Conservation (phyloP, 2,797 vertebrate genomes). For the Hydrocynus forskahlii region DNA sequence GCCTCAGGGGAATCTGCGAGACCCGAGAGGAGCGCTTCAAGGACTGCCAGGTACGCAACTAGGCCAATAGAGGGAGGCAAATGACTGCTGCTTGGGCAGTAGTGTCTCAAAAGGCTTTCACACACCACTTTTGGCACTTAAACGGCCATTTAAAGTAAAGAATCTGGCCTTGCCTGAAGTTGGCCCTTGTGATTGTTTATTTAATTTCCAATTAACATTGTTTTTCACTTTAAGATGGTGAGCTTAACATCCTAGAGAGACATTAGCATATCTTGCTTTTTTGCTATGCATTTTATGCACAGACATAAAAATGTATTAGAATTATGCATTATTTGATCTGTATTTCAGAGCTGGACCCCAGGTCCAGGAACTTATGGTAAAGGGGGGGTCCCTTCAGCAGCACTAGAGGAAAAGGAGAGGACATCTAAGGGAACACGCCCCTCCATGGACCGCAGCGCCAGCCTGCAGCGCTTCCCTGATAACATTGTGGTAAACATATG, state of each 20-base stretch:
- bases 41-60: constrained; percentile 39
- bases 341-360: constrained; percentile 69
- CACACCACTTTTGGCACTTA: not conserved
- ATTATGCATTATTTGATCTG: not conserved
- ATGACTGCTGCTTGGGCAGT: not conserved
- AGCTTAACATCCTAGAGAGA: no score
- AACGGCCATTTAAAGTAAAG: not conserved
- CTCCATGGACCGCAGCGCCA: constrained; percentile 63
- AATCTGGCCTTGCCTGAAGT: not conserved
- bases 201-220: not conserved
- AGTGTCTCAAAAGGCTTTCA: not conserved
- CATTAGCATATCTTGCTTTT: no score
- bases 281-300: no score
- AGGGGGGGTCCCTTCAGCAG: constrained; percentile 67
- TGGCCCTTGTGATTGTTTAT: not conserved
- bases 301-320: no score
- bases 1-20: constrained; percentile 69
- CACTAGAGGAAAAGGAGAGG: constrained; percentile 64
- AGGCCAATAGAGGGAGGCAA: constrained; percentile 49
- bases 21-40: constrained; percentile 70
- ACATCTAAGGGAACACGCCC: constrained; percentile 36
- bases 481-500: constrained; percentile 24
- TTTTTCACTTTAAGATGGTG: no score
- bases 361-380: constrained; percentile 75
- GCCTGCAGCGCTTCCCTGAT: constrained; percentile 15